A percentile compares a stretch with the other conserved stretches of the same genome.
phyloP scores from a whole-genome alignment of 2,113 vertebrate species.

The Gavia stellata region DNA sequence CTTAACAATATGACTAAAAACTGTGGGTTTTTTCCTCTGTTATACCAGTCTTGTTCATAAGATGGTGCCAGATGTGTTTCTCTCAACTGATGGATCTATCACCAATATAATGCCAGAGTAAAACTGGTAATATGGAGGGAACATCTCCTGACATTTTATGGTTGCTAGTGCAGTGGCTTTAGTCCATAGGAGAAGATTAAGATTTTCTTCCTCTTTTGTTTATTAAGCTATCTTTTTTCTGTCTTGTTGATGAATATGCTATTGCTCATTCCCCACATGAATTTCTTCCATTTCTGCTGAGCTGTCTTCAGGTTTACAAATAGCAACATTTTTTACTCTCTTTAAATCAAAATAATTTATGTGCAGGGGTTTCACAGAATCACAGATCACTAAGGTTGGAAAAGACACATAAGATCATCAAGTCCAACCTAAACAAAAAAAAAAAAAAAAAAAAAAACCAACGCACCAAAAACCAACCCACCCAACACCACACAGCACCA shows the following conservation, averaged over 20 bases:
- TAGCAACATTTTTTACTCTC: neutral
- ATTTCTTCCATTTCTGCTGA: conserved; percentile 11
- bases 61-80: neutral
- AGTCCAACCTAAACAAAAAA: too few relatives aligned
- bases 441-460: too few relatives aligned
- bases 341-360: conserved; percentile 17
- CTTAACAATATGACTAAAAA: neutral
- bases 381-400: too few relatives aligned
- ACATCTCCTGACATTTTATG: neutral
- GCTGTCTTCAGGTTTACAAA: neutral
- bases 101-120: neutral
- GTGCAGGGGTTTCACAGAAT: neutral
- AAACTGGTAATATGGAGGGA: neutral
- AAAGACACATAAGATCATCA: too few relatives aligned
- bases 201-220: neutral
- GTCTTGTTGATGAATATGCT: conserved; percentile 16
- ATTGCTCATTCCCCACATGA: neutral
- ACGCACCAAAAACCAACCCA: too few relatives aligned
- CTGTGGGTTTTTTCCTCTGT: neutral
- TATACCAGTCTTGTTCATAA: neutral
- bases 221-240: neutral
- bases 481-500: too few relatives aligned
- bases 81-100: neutral
- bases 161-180: neutral
- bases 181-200: neutral